Base-by-base conservation (phyloP, 30 jellyfish, hydroid and myxozoan genomes). In the Hydractinia echinata region DNA sequence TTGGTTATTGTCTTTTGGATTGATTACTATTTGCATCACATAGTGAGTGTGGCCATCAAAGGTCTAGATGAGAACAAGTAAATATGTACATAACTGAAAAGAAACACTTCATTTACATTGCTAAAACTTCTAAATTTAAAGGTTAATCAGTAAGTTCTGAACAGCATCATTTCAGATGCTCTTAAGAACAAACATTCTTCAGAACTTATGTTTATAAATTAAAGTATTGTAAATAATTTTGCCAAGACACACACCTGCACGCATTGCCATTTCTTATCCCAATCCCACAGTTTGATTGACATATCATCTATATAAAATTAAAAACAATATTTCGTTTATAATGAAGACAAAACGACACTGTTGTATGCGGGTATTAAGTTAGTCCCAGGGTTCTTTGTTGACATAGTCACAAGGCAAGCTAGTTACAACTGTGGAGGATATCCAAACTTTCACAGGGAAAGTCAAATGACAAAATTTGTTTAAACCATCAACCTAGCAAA, bases 231-330 rank as follows among this genome's bases (percentile, higher is more conserved):
- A 30, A 30, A 30, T 30, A 30, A 30, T 18, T 11, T 30, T 30
- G 44, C 44, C 44, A 13, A 20, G 51, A 13, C 15, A 16, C 85
- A 5, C 55, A 92, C 98, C 95, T 85, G 98, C 10, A 95, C 78
- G 73, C 99, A 95, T 69, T 76, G 87, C 99, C 99, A 95, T 83
- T 89, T 95, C 85, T 89, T 88, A 54, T 95, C 99, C 99, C 99
- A 95, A 76, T 95, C 99, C 99, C 99, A 95, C 9, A 95, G 70
- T 66, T 89, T 95, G 19, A 95, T 89, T 49, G 97, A 85, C 97
- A 95, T 89, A 79, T 95, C 99, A 89, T 95, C 99, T 95, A 72
- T n/a, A 69, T 18, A 20, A 55, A 16, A n/a, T 5, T 54, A 64
- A n/a, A 64, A 44, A 64, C 7, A 64, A 3, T 7, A 13, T 7